A percentile compares a stretch with the other conserved stretches of the same genome.
Evolutionary conservation across 2,113 vertebrate species (phyloP).

Genomic region (Onychostoma macrolepis): DNA sequence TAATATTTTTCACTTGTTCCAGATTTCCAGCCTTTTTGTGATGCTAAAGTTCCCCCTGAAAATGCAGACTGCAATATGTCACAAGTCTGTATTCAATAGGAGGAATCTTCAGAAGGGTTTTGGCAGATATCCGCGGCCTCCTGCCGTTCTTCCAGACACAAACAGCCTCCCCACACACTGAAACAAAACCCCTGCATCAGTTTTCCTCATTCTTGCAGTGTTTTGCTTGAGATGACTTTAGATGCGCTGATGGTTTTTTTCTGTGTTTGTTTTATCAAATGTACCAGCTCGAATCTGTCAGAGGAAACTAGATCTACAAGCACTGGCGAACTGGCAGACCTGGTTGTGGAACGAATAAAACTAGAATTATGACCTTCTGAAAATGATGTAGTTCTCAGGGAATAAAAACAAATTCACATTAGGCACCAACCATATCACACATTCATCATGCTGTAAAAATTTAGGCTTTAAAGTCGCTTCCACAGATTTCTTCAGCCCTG

Average conservation of each 20-base stretch:
- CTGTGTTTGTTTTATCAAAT: background rate
- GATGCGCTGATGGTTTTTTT: background rate
- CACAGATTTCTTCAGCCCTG: background rate
- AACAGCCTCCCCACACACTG: slow-evolving; percentile 1
- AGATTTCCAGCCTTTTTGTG: background rate
- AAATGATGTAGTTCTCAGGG: slow-evolving; percentile 19
- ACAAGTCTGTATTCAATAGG: background rate
- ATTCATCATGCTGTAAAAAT: slow-evolving; percentile 12
- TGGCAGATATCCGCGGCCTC: background rate
- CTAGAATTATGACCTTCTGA: slow-evolving; percentile 7
- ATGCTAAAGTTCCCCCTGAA: background rate
- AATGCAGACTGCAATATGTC: background rate
- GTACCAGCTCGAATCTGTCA: background rate
- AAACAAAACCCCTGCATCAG: slow-evolving; percentile 38
- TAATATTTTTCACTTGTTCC: background rate
- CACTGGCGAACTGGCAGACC: background rate
- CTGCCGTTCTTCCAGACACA: slow-evolving; percentile 19
- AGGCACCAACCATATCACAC: background rate
- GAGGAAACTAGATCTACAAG: background rate
- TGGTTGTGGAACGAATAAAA: background rate
- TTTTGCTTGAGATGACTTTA: slow-evolving; percentile 14
- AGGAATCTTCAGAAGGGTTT: background rate
- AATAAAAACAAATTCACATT: slow-evolving; percentile 10
- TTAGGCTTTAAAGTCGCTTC: background rate
- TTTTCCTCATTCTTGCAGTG: slow-evolving; percentile 21